Evolutionary conservation across 53 echinoderm and acorn worm species (phyloP), one percentile per base, ranked within the genome.

Genomic region (Arbacia lixula): DNA sequence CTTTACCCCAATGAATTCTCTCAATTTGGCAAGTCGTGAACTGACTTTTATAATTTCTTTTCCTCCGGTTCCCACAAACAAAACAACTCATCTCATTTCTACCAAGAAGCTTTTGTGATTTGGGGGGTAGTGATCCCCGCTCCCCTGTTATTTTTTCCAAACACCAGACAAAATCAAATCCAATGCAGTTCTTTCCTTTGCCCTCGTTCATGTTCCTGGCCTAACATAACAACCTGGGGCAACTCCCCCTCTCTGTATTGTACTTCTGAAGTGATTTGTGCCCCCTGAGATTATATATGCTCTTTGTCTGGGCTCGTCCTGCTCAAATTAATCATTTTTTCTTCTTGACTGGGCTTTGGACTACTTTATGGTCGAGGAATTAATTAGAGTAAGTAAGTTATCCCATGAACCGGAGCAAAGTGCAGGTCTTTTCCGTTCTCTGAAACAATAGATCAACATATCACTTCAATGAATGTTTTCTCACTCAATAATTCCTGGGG

Each of bases 1-100:
- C 22, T 66, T 66, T 27, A 17, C 66, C 66, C 24, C 66, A 25
- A 27, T 66, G 66, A 66, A 36, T 66, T 38, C 20, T 9, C 38
- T 66, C 66, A 33, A 65, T 33, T 65, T 35, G 65, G 35, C 3
- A 24, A 37, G 66, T 37, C 36, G 22, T 17, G 37, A 5, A 24
- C 36, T 37, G 37, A 36, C 21, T 66, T n/a, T 66, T 66, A 66
- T 66, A 8, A 38, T 36, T 66, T 27, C 38, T 66, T 66, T 35
- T 37, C 38, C 66, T 66, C 37, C 38, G 36, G 36, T 35, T 37
- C 38, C 66, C 66, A 36, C 38, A n/a, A 66, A 66, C 66, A n/a
- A 66, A 66, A 66, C 66, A 66, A 66, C 38, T 38, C 66, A 66
- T 66, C 66, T 66, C 66, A 36, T 66, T 11, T 66, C n/a, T 66